Percentiles rank a stretch among this genome's conserved stretches.
phyloP scores from a whole-genome alignment of 2,113 vertebrate species.

The Ardeotis arabs region DNA sequence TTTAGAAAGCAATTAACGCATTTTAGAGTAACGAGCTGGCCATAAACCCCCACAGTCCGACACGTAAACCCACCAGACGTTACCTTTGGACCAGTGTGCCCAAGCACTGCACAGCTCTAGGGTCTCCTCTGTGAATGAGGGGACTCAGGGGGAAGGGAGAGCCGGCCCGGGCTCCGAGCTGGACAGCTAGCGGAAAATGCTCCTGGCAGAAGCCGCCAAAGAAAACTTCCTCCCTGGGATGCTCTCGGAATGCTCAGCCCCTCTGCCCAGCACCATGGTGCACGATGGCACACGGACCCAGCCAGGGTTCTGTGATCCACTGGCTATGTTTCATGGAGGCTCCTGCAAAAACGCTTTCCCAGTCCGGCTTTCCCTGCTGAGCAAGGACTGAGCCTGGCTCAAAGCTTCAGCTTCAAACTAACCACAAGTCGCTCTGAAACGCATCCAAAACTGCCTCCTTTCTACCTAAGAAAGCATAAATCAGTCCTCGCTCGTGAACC shows the following conservation, averaged over 20 bases:
- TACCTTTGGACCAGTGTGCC: not conserved
- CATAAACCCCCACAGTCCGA: rapidly evolving
- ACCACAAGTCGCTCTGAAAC: not conserved
- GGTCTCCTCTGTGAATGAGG: not conserved
- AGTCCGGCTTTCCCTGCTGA: not conserved
- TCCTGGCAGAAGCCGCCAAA: not conserved
- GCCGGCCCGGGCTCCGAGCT: not conserved
- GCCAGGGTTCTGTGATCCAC: not conserved
- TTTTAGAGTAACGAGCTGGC: not conserved
- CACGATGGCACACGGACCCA: rapidly evolving
- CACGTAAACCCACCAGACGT: not conserved
- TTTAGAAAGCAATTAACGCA: not conserved
- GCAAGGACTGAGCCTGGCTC: not conserved
- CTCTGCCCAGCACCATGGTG: not conserved
- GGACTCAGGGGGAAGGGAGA: not conserved
- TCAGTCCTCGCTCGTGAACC: not conserved
- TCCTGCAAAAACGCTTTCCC: not conserved
- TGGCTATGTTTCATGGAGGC: rapidly evolving
- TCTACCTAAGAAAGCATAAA: not conserved
- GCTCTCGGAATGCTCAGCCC: not conserved
- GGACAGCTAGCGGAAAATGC: not conserved
- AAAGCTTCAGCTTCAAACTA: not conserved
- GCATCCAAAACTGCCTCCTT: not conserved
- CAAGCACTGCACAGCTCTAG: not conserved
- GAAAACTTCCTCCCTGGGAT: not conserved